Evolutionary conservation across 2,797 vertebrate genomes (phyloP).

Genomic region (Xiphorhynchus erythropygius): DNA sequence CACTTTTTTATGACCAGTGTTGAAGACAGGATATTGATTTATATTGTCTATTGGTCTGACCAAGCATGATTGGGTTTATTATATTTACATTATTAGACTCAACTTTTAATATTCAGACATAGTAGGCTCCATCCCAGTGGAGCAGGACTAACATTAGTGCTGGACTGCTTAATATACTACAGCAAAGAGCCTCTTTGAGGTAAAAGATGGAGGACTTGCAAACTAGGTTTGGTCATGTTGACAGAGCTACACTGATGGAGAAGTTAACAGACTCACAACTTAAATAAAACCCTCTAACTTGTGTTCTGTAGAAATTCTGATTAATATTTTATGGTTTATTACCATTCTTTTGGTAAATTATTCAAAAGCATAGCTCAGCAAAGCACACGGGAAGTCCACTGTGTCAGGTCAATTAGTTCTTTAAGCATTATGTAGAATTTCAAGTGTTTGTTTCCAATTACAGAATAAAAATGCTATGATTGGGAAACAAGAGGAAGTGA

Average conservation of each 20-base stretch:
- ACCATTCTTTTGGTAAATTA: constrained; percentile 63
- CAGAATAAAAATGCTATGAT: background rate
- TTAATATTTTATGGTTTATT: constrained; percentile 71
- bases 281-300: background rate
- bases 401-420: constrained; percentile 63
- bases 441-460: constrained; percentile 34
- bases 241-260: background rate
- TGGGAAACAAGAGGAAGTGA: background rate
- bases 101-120: background rate
- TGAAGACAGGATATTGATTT: background rate
- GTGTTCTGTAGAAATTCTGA: background rate
- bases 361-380: constrained; percentile 27
- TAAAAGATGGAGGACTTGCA: rapidly evolving
- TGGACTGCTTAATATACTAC: background rate
- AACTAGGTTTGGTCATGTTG: background rate
- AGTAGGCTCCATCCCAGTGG: background rate
- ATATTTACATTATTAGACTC: background rate
- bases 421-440: constrained; percentile 31
- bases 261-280: background rate
- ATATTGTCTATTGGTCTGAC: background rate
- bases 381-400: constrained; percentile 13
- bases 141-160: background rate
- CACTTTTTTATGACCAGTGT: background rate
- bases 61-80: background rate
- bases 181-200: background rate